These are phyloP conservation scores for Labeo calbasu DNA, from an alignment of 2,797 vertebrate species.

Conservation along the genomic window DNA sequence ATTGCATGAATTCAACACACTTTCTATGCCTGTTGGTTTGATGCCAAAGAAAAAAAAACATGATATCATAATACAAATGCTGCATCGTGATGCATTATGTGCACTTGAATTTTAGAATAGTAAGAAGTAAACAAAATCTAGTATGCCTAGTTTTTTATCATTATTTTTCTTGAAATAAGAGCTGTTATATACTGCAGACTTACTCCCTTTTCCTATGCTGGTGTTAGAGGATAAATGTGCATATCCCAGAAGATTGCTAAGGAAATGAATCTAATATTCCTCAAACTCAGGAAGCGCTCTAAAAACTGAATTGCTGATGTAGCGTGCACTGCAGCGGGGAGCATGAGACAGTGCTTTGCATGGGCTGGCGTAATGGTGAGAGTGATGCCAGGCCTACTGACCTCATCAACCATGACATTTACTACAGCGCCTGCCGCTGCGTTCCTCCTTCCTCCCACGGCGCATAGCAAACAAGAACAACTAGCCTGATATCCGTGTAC, in stretches of 20 bases:
- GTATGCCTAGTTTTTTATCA: background rate
- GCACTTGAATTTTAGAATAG: background rate
- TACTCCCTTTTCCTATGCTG: constrained; percentile 50
- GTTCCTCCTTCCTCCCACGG: constrained; percentile 54
- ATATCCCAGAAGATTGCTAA: constrained; percentile 65
- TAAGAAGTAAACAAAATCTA: constrained; percentile 20
- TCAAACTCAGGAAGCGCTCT: constrained; percentile 60
- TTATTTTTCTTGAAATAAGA: constrained; percentile 4
- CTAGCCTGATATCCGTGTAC: constrained; percentile 72
- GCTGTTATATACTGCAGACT: constrained; percentile 55
- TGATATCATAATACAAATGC: background rate
- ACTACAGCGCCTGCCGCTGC: constrained; percentile 55
- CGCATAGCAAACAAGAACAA: constrained; percentile 70
- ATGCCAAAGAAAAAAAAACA: background rate
- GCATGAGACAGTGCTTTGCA: constrained; percentile 66
- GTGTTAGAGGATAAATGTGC: constrained; percentile 53
- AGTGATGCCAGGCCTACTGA: constrained; percentile 69
- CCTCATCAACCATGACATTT: constrained; percentile 81
- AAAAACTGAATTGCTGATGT: constrained; percentile 62
- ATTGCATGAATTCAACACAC: no score
- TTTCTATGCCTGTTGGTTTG: background rate
- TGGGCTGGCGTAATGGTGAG: constrained; percentile 68
- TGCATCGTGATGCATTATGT: background rate
- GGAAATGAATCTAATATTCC: constrained; percentile 69
- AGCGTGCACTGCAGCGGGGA: constrained; percentile 60